Evolutionary conservation across 1,140 invertebrate genomes (phyloP).

Genomic region (Drosophila yakuba): DNA sequence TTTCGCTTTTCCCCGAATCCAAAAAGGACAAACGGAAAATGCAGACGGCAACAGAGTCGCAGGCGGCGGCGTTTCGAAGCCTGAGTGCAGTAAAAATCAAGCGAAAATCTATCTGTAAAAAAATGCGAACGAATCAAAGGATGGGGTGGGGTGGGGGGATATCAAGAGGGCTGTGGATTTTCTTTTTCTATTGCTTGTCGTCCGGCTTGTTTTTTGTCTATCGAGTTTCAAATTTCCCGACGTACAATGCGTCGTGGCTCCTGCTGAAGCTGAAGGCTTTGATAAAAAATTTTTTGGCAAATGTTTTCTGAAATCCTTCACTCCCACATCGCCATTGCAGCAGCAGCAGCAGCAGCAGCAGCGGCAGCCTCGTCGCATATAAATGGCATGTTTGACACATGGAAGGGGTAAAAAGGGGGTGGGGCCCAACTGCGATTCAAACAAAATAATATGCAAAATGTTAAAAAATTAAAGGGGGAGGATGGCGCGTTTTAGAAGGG

Average conservation of each 20-base stretch:
- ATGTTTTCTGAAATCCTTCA: slow-evolving; percentile 77
- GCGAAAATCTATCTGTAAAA: slow-evolving; percentile 60
- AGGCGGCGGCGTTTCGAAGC: slow-evolving; percentile 43
- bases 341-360: slow-evolving; percentile 1
- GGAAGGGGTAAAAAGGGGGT: slow-evolving; percentile 17
- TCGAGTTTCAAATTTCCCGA: slow-evolving; percentile 80
- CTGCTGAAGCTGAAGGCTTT: slow-evolving; percentile 79
- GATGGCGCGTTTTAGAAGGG: slow-evolving; percentile 26
- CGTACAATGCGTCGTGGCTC: slow-evolving; percentile 71
- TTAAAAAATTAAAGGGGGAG: slow-evolving; percentile 74
- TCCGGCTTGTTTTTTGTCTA: slow-evolving; percentile 69
- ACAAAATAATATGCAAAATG: slow-evolving; percentile 82
- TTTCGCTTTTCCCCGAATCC: slow-evolving; percentile 7
- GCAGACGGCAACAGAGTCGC: slow-evolving; percentile 62
- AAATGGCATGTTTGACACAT: slow-evolving; percentile 81
- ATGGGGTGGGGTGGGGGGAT: slow-evolving; percentile 1
- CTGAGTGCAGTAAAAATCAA: slow-evolving; percentile 82
- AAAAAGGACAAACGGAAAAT: slow-evolving; percentile 63
- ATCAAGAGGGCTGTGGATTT: slow-evolving; percentile 50
- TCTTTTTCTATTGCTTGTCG: slow-evolving; percentile 79
- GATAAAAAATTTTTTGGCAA: slow-evolving; percentile 78
- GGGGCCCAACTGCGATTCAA: slow-evolving; percentile 57
- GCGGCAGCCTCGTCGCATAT: slow-evolving; percentile 58
- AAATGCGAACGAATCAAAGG: slow-evolving; percentile 5
- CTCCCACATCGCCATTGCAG: slow-evolving; percentile 67